phyloP scores from a whole-genome alignment of 1,140 invertebrate genomes.

The Ostrea edulis region DNA sequence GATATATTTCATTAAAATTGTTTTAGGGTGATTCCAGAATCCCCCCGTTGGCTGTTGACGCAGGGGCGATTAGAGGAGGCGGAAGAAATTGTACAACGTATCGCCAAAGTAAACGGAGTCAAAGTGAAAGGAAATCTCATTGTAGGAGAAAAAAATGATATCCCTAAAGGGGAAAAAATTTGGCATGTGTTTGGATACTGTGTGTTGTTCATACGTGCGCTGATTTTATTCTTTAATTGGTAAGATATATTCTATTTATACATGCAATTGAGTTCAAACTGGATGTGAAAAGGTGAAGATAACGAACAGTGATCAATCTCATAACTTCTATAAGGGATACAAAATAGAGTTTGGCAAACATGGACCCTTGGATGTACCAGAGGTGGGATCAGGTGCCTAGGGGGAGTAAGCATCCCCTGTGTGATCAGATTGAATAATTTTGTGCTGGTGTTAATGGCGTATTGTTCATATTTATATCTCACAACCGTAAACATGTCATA shows the following conservation, averaged over 20 bases:
- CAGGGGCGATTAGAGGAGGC: constrained; percentile 62
- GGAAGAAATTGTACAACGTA: constrained; percentile 56
- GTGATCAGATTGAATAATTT: too few species aligned
- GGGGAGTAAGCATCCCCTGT: too few species aligned
- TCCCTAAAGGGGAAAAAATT: constrained; percentile 51
- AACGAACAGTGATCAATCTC: too few species aligned
- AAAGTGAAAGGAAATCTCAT: constrained; percentile 46
- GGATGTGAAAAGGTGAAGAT: too few species aligned
- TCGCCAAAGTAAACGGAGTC: constrained; percentile 59
- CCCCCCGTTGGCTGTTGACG: constrained; percentile 65
- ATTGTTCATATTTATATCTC: too few species aligned
- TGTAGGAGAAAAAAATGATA: constrained; percentile 42
- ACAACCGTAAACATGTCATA: too few species aligned
- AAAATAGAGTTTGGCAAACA: too few species aligned
- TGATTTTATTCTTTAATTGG: constrained; percentile 63
- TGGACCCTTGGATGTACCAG: too few species aligned
- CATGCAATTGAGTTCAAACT: too few species aligned
- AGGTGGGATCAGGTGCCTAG: too few species aligned
- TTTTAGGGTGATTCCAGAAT: constrained; percentile 65
- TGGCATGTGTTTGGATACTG: constrained; percentile 59
- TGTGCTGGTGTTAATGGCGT: too few species aligned
- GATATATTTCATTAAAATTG: background rate
- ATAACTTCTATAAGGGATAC: too few species aligned
- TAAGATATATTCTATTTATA: constrained; percentile 27
- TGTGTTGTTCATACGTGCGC: constrained; percentile 51